Evolutionary conservation across 2,888 invertebrate species (phyloP).

Genomic region (Minunthozetes semirufus): DNA sequence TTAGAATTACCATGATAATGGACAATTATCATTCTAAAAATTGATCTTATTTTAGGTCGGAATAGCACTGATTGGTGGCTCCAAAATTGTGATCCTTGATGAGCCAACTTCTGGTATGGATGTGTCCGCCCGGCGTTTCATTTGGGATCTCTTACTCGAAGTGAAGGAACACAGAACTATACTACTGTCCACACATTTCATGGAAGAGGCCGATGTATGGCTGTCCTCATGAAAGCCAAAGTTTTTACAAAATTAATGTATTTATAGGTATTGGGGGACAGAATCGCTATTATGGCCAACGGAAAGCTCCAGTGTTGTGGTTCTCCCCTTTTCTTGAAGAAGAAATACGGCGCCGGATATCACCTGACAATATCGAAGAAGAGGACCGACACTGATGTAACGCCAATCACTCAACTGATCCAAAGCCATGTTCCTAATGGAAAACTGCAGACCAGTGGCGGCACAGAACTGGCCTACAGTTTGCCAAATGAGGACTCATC

Average conservation of each 20-base stretch:
- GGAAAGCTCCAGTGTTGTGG: slow-evolving; percentile 70
- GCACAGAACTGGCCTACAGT: slow-evolving; percentile 65
- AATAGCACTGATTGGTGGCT: slow-evolving; percentile 66
- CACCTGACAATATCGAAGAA: slow-evolving; percentile 41
- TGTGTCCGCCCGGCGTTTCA: slow-evolving; percentile 55
- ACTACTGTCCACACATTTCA: slow-evolving; percentile 82
- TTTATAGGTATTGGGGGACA: slow-evolving; percentile 63
- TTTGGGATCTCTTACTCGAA: slow-evolving; percentile 69
- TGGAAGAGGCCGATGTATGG: slow-evolving; percentile 66
- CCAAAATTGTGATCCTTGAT: slow-evolving; percentile 56
- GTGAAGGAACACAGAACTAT: slow-evolving; percentile 52
- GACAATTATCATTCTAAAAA: not conserved
- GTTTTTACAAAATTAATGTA: too few species aligned
- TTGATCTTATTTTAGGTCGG: slow-evolving; percentile 48
- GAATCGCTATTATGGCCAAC: slow-evolving; percentile 73
- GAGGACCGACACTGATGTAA: not conserved
- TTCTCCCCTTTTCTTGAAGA: slow-evolving; percentile 73
- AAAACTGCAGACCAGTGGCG: slow-evolving; percentile 61
- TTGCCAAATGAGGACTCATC: slow-evolving; percentile 58
- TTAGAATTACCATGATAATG: not conserved
- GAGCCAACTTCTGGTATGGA: slow-evolving; percentile 56
- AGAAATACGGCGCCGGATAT: slow-evolving; percentile 48
- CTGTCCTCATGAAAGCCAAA: too few species aligned
- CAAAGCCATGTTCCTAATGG: slow-evolving; percentile 48
- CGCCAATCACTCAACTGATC: slow-evolving; percentile 44